These are phyloP conservation scores for Cancer borealis DNA, from an alignment of 2,888 invertebrate species.

Conservation along the genomic window DNA sequence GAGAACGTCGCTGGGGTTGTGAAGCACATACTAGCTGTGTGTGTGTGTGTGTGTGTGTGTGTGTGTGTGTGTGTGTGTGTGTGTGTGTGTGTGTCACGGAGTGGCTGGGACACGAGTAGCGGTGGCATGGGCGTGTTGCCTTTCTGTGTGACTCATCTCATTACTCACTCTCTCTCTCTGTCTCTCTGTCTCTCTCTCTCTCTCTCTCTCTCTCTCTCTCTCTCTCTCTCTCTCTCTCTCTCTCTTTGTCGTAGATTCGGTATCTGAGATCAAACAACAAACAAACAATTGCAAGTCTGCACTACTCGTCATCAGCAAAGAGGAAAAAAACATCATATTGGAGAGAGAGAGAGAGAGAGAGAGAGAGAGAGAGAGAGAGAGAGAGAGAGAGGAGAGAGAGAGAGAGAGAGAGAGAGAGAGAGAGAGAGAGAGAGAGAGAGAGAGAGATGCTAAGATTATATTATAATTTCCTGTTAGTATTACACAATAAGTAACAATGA, in stretches of 20 bases:
- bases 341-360: too few species aligned
- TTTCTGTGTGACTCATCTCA: background rate
- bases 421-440: constrained; percentile 20
- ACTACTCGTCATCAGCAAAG: too few species aligned
- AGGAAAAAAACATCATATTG: too few species aligned
- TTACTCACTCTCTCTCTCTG: constrained; percentile 4
- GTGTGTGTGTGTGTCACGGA: constrained; percentile 34
- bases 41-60: background rate
- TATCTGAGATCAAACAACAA: background rate
- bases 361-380: background rate
- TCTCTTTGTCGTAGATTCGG: background rate
- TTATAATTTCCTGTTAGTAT: too few species aligned
- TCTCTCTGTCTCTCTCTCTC: constrained; percentile 10
- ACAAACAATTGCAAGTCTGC: too few species aligned
- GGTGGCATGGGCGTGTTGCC: background rate
- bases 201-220: constrained; percentile 13
- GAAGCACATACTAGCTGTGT: background rate
- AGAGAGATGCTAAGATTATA: background rate
- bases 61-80: constrained; percentile 26
- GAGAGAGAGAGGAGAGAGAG: background rate
- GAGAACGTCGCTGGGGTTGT: constrained; percentile 3
- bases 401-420: constrained; percentile 20
- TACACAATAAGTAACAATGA: too few species aligned
- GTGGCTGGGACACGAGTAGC: background rate
- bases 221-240: background rate